Base-by-base conservation (phyloP, 2,888 invertebrate genomes). In the Tigriopus californicus region DNA sequence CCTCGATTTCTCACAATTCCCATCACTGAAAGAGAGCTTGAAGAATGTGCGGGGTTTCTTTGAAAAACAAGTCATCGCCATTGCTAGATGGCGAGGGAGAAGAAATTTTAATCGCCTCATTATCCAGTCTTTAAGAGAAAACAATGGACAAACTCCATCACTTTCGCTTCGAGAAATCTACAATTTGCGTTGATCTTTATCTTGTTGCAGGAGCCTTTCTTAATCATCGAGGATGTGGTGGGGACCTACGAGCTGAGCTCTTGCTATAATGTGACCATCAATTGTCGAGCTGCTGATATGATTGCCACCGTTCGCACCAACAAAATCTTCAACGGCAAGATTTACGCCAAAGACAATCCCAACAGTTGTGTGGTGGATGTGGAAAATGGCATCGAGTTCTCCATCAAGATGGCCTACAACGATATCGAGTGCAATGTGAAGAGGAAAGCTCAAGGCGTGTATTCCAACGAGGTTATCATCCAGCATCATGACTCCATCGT, bases 221-320 rank as follows among this genome's bases (percentile, higher is more conserved):
- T 59, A 11, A 24, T 59, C 10, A 59, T 59, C 22, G 59, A 49
- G 15, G 52, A 59, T 25, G 49, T 59, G 4, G 22, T 48, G 15
- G 59, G 59, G 41, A 90, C 90, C 13, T 90, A 87, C 74, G 91
- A 91, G 74, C 74, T 91, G 64, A 85, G 86, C 66, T 88, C 90
- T 25, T 92, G 91, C 71, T 91, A 91, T 77, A 91, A 91, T 72
- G 89, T 91, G 52, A 87, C 85, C 65, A 88, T 91, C 68, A 88
- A 90, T 72, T 92, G 91, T 69, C 66, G 70, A 20, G 69, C 72
- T 8, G 66, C 69, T 20, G 70, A 72, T 61, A 72, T 74, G 71
- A 65, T 71, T 18, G 74, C 73, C 12, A 67, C 67, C 13, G 68
- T 74, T 18, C 65, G 67, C 41, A 73, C 73, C 41, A 72, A 71